Percentiles rank a stretch among this genome's conserved stretches.
Evolutionary conservation across 2,888 invertebrate genomes (phyloP).

Genomic region (Acleris emargana): DNA sequence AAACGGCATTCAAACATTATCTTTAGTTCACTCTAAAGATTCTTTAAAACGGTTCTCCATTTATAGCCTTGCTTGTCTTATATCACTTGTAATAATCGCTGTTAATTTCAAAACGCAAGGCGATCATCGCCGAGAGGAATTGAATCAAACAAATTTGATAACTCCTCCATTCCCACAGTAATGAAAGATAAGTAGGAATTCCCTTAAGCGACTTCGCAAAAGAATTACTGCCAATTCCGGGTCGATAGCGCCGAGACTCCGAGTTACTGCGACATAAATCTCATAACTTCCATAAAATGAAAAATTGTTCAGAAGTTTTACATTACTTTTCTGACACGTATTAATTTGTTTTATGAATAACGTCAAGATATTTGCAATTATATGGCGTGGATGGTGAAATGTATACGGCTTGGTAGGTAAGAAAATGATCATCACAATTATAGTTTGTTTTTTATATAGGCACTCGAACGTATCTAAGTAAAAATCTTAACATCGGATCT

Average conservation of each 20-base stretch:
- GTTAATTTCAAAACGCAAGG: constrained; percentile 21
- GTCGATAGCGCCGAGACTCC: constrained; percentile 43
- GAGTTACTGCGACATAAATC: constrained; percentile 55
- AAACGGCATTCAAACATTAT: no score
- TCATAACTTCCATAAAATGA: constrained; percentile 57
- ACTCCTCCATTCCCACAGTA: constrained; percentile 40
- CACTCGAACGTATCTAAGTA: no score
- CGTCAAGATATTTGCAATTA: constrained; percentile 49
- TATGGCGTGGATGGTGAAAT: constrained; percentile 1
- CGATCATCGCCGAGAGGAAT: constrained; percentile 31
- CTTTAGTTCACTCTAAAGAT: neutral
- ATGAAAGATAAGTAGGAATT: constrained; percentile 48
- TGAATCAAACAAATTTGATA: constrained; percentile 35
- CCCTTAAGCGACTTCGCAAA: constrained; percentile 43
- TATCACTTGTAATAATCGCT: constrained; percentile 7
- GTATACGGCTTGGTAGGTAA: no score
- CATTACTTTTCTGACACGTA: constrained; percentile 61
- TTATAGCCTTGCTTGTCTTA: neutral
- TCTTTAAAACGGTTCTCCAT: neutral
- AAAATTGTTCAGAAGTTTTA: constrained; percentile 61
- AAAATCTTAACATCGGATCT: no score
- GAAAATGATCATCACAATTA: no score
- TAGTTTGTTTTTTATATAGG: no score
- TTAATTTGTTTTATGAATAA: constrained; percentile 62
- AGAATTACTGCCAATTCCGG: constrained; percentile 44